Evolutionary conservation across 1,140 invertebrate genomes (phyloP), one percentile per base, ranked within the genome.

Genomic region (Monomorium pharaonis): DNA sequence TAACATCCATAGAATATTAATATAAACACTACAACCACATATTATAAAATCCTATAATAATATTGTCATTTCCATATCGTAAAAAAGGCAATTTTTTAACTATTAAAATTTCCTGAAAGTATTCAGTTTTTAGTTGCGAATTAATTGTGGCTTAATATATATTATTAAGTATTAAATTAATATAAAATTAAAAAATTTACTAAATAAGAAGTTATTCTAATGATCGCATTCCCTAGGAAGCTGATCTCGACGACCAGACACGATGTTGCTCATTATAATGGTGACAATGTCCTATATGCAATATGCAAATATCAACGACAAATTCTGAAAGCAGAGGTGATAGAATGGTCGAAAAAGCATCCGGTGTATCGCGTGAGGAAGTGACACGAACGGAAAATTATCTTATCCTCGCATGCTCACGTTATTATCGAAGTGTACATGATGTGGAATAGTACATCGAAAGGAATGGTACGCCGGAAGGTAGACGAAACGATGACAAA

Each of bases 321-420:
- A 42, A 33, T 51, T 54, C 60, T 65, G 62, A 77, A 56, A 75
- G 49, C 60, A 72, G 77, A 67, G 27, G n/a, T 3, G 33, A 27
- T 16, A 44, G 60, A 67, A 51, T 21, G 21, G 10, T 27, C 21
- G 16, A 75, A 74, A 54, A 60, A 72, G 76, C 62, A 44, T 81
- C 76, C 67, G 74, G 70, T 27, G 78, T 86, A 91, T 92, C 88
- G 91, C 90, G 90, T 92, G 92, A 89, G 78, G 88, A 84, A 80
- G 78, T 69, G 87, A 88, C 89, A 91, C 74, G 86, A 88, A 88
- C 86, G 77, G 87, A 77, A 91, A 92, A 92, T 92, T 92, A 92
- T 91, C 88, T 87, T 85, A 89, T 91, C 83, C 69, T 80, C 74
- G 85, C 37, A 74, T 84, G 74, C 72, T 78, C 84, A 84, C 70